A percentile compares a stretch with the other conserved stretches of the same genome.
Evolutionary conservation across 1,140 invertebrate species (phyloP).

Genomic region (Psilanteris sp.): DNA sequence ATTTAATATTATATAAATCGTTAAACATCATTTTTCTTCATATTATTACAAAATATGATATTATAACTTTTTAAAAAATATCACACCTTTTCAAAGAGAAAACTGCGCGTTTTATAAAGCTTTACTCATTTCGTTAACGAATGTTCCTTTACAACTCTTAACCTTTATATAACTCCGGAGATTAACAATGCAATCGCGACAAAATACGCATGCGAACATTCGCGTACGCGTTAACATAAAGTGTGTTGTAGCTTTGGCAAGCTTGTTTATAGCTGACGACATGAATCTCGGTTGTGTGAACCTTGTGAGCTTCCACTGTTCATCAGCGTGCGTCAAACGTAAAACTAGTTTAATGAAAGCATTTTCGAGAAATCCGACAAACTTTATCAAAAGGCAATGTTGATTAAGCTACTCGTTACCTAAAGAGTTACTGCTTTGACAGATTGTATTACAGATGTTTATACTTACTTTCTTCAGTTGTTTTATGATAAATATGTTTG

Average conservation of each 20-base stretch:
- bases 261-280: constrained; percentile 51
- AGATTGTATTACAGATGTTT: constrained; percentile 17
- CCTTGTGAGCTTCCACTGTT: constrained; percentile 29
- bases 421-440: constrained; percentile 29
- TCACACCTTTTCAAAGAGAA: too few relatives aligned
- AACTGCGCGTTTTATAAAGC: not conserved
- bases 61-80: too few relatives aligned
- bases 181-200: constrained; percentile 24
- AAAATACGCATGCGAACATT: constrained; percentile 15
- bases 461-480: not conserved
- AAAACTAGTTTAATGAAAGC: constrained; percentile 53
- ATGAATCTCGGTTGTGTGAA: constrained; percentile 40
- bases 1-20: too few relatives aligned
- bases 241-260: constrained; percentile 29
- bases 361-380: constrained; percentile 37
- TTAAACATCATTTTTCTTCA: too few relatives aligned
- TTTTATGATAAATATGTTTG: too few relatives aligned
- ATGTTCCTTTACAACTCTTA: constrained; percentile 1
- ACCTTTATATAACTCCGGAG: constrained; percentile 9
- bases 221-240: constrained; percentile 20
- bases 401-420: constrained; percentile 24
- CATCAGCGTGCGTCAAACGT: constrained; percentile 32
- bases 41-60: too few relatives aligned
- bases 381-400: constrained; percentile 28
- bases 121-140: constrained; percentile 11